phyloP scores from a whole-genome alignment of 2,113 vertebrate genomes.

The Pseudorasbora parva region DNA sequence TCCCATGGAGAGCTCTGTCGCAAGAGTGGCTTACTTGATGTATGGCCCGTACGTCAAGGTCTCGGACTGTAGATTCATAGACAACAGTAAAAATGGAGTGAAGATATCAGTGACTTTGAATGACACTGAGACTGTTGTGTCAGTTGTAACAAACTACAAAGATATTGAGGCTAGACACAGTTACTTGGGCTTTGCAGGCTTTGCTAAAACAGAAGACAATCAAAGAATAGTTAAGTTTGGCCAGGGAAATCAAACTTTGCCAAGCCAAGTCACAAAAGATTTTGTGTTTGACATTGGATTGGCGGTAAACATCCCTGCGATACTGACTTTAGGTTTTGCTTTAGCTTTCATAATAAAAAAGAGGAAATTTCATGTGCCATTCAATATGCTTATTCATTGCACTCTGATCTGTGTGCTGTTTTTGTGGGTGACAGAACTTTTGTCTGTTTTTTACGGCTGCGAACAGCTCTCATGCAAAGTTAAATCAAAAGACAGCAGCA shows the following conservation, averaged over 20 bases:
- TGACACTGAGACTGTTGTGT: conserved; percentile 85
- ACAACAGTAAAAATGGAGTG: conserved; percentile 84
- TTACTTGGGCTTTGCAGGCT: conserved; percentile 91
- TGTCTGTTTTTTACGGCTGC: conserved; percentile 82
- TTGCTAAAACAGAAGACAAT: conserved; percentile 77
- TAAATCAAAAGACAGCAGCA: conserved; percentile 67
- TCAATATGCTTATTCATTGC: conserved; percentile 81
- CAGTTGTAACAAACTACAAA: conserved; percentile 88
- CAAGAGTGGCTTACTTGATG: conserved; percentile 90
- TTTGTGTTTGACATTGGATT: conserved; percentile 79
- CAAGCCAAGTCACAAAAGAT: conserved; percentile 53
- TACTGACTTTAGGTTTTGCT: conserved; percentile 76
- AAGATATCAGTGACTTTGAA: conserved; percentile 86
- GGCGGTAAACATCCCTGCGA: conserved; percentile 76
- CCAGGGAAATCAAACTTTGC: conserved; percentile 74
- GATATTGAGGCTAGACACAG: conserved; percentile 83
- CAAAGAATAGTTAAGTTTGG: conserved; percentile 79
- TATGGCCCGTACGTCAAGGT: conserved; percentile 92
- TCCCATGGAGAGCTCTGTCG: conserved; percentile 76
- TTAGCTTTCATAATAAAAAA: conserved; percentile 79
- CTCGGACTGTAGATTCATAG: conserved; percentile 85
- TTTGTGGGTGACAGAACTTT: conserved; percentile 82
- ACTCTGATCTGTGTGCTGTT: conserved; percentile 78
- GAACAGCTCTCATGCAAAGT: conserved; percentile 79
- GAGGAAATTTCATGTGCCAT: conserved; percentile 81